Evolutionary conservation across 2,888 invertebrate genomes (phyloP).

Genomic region (Phaonia tiefii): DNA sequence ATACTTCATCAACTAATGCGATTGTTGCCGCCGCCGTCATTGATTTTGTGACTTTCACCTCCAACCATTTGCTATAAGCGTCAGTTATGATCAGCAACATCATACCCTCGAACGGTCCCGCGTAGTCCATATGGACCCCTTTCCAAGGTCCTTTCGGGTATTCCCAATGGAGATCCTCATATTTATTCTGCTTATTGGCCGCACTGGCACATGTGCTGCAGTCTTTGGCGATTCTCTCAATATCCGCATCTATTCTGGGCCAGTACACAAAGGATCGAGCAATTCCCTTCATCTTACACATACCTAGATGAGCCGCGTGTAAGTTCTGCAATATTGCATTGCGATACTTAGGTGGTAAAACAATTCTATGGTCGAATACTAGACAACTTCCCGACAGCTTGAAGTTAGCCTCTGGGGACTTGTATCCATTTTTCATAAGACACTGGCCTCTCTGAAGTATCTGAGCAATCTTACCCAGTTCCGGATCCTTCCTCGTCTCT

Average conservation of each 20-base stretch:
- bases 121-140: constrained; percentile 69
- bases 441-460: too few species aligned
- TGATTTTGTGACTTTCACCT: too few species aligned
- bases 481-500: too few species aligned
- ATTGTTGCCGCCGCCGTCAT: constrained; percentile 48
- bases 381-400: background rate
- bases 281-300: too few species aligned
- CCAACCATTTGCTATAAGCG: too few species aligned
- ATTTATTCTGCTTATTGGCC: constrained; percentile 33
- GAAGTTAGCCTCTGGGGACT: constrained; percentile 3
- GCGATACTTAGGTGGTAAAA: too few species aligned
- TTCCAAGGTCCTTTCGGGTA: constrained; percentile 51
- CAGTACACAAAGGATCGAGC: constrained; percentile 18
- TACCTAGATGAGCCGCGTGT: constrained; percentile 4
- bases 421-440: background rate
- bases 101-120: constrained; percentile 75
- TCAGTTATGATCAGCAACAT: constrained; percentile 74
- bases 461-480: too few species aligned
- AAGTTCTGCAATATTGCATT: too few species aligned
- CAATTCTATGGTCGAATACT: too few species aligned
- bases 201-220: too few species aligned
- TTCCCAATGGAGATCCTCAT: constrained; percentile 49
- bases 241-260: too few species aligned
- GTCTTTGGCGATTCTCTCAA: constrained; percentile 37
- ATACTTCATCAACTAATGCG: constrained; percentile 63